Percentiles rank a stretch among this genome's conserved stretches.
Evolutionary conservation across 2,797 vertebrate species (phyloP).

Genomic region (Cetoscarus ocellatus): DNA sequence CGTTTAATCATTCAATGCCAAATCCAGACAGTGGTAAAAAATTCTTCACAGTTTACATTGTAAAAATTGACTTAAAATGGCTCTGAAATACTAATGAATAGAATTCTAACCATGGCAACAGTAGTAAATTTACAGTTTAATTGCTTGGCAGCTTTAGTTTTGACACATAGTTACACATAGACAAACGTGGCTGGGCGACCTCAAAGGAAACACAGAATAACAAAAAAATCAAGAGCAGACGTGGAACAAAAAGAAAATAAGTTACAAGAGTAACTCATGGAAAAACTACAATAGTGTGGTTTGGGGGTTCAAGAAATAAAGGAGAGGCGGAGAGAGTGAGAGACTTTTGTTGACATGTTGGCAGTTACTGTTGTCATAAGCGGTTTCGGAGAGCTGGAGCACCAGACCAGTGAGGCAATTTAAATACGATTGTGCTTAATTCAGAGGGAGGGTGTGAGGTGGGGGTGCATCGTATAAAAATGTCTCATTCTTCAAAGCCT

Average conservation of each 20-base stretch:
- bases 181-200: slow-evolving; percentile 23
- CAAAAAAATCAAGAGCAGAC: slow-evolving; percentile 29
- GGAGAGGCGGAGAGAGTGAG: slow-evolving; percentile 42
- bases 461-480: slow-evolving; percentile 67
- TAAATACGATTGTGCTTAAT: slow-evolving; percentile 70
- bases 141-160: no score
- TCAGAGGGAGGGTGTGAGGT: slow-evolving; percentile 33
- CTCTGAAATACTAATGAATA: no score
- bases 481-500: slow-evolving; percentile 79
- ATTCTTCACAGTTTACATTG: no score
- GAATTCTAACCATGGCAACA: no score
- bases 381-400: slow-evolving; percentile 78
- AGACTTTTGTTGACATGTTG: slow-evolving; percentile 79
- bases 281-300: slow-evolving; percentile 79
- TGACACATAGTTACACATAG: slow-evolving; percentile 2
- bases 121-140: no score
- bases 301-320: slow-evolving; percentile 56
- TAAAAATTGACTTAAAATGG: no score
- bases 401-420: slow-evolving; percentile 73
- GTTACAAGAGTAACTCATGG: slow-evolving; percentile 69
- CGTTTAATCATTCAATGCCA: no score
- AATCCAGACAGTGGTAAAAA: no score
- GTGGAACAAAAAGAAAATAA: slow-evolving; percentile 61
- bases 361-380: slow-evolving; percentile 76
- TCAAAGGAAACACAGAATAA: slow-evolving; percentile 28